Percentiles rank a stretch among this genome's conserved stretches.
Evolutionary conservation across 2,888 invertebrate genomes (phyloP).

Genomic region (Campoletis raptor): DNA sequence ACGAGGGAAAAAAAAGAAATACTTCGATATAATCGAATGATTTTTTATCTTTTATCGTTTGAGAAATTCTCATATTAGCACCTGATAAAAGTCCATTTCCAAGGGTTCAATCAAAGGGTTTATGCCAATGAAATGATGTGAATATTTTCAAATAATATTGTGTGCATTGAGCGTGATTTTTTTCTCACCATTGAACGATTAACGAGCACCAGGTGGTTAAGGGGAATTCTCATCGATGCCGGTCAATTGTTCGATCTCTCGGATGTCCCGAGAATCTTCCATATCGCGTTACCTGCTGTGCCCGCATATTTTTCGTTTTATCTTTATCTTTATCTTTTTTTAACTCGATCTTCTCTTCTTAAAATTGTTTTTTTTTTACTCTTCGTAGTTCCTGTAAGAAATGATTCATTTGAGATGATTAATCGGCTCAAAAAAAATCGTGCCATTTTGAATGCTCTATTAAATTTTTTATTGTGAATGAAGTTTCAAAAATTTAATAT

Average conservation of each 20-base stretch:
- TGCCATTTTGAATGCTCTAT: not conserved
- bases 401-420: not conserved
- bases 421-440: not conserved
- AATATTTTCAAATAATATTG: not conserved
- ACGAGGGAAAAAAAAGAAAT: not conserved
- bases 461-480: not conserved
- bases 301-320: slow-evolving; percentile 56
- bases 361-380: not conserved
- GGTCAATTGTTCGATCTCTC: slow-evolving; percentile 67
- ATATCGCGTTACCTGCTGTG: slow-evolving; percentile 63
- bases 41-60: not conserved
- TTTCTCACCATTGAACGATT: slow-evolving; percentile 53
- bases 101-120: not conserved
- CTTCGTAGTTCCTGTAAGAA: not conserved
- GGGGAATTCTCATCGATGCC: slow-evolving; percentile 63
- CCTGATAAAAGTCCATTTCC: not conserved
- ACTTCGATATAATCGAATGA: not conserved
- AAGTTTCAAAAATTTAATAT: not conserved
- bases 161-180: not conserved
- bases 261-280: slow-evolving; percentile 34
- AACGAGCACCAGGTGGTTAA: slow-evolving; percentile 55
- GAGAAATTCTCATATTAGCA: not conserved
- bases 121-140: not conserved
- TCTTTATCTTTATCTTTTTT: slow-evolving; percentile 22
- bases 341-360: slow-evolving; percentile 8